Conservation (phyloP, 2,888 invertebrate species). For the Euclidia mi region DNA sequence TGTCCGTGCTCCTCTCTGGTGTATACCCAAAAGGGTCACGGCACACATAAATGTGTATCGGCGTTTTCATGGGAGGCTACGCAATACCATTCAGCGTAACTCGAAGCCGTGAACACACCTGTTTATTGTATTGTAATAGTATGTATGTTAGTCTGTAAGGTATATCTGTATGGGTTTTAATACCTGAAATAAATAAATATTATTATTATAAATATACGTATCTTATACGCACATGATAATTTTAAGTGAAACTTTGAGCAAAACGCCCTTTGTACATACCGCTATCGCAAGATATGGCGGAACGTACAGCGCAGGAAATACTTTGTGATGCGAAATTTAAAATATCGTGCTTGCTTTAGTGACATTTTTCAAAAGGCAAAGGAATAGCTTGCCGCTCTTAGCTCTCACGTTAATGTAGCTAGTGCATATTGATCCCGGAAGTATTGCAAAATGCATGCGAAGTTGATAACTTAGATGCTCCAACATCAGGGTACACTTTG, state of each 20-base stretch:
- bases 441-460: conserved; percentile 44
- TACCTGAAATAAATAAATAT: no score
- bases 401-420: conserved; percentile 48
- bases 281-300: conserved; percentile 10
- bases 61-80: no score
- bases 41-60: no score
- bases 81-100: no score
- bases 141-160: no score
- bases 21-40: conserved; percentile 17
- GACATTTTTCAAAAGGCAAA: conserved; percentile 54
- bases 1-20: conserved; percentile 12
- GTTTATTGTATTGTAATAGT: no score
- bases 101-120: no score
- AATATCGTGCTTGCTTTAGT: conserved; percentile 45
- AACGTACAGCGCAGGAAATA: conserved; percentile 30
- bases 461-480: conserved; percentile 40
- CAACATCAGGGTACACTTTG: conserved; percentile 1
- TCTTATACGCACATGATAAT: conserved; percentile 16
- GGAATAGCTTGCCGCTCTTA: conserved; percentile 41
- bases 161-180: no score
- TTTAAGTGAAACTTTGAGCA: conserved; percentile 5
- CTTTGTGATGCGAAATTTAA: conserved; percentile 36
- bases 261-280: conserved; percentile 5
- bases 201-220: conserved; percentile 17
- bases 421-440: conserved; percentile 44